phyloP scores from a whole-genome alignment of 2,797 vertebrate species.

The Aulostomus chinensis region DNA sequence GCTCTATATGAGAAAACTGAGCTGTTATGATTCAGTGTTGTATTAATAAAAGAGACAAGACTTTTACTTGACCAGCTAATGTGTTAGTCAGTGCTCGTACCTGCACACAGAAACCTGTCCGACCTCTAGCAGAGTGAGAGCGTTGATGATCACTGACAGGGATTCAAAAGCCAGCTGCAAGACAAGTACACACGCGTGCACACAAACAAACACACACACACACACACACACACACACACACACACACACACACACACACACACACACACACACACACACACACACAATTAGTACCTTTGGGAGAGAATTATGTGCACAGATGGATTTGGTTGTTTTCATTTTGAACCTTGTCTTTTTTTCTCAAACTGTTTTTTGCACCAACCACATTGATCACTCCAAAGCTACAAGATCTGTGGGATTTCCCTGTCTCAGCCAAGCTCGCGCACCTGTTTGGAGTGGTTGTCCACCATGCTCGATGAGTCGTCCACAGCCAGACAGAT shows the following conservation, averaged over 20 bases:
- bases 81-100: constrained; percentile 72
- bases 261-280: neutral
- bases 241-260: neutral
- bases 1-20: too few species aligned
- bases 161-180: constrained; percentile 95
- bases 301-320: too few species aligned
- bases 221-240: constrained; percentile 3
- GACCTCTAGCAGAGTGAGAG: constrained; percentile 92
- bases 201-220: neutral
- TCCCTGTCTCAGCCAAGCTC: too few species aligned
- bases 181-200: constrained; percentile 3
- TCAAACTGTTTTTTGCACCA: too few species aligned
- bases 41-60: too few species aligned
- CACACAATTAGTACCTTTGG: neutral
- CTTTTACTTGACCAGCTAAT: too few species aligned
- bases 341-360: too few species aligned
- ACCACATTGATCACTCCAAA: too few species aligned
- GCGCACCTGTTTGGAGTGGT: constrained; percentile 95
- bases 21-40: too few species aligned
- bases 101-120: constrained; percentile 96
- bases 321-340: too few species aligned
- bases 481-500: constrained; percentile 97
- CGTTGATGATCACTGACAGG: constrained; percentile 93
- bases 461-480: constrained; percentile 98
- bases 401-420: too few species aligned